These are phyloP conservation scores for Periparus ater DNA, from an alignment of 2,797 vertebrate species.

Conservation along the genomic window DNA sequence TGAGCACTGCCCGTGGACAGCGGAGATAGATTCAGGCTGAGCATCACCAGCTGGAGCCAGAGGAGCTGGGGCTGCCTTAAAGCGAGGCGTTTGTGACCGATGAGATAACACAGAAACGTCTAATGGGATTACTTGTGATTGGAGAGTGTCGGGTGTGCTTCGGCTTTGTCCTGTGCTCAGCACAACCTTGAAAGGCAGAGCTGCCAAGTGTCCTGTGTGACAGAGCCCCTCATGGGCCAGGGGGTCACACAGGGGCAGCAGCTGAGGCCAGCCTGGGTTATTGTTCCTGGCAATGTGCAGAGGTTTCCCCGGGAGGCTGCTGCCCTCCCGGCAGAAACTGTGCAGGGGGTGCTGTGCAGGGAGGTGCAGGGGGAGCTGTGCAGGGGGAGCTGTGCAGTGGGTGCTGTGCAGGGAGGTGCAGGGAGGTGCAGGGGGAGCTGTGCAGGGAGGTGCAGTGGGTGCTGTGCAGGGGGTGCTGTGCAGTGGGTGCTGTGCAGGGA, in stretches of 20 bases:
- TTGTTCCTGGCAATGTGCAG: neutral
- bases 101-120: neutral
- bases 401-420: too few species aligned
- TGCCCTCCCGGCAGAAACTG: neutral
- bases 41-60: neutral
- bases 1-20: neutral
- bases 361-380: too few species aligned
- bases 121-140: neutral
- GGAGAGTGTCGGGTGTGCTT: neutral
- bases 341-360: neutral
- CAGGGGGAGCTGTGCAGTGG: too few species aligned
- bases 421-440: too few species aligned
- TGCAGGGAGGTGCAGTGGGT: too few species aligned
- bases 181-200: neutral
- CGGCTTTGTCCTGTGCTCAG: neutral
- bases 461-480: too few species aligned
- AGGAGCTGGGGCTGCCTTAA: neutral
- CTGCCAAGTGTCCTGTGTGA: neutral
- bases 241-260: neutral
- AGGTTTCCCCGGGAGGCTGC: neutral
- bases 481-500: neutral
- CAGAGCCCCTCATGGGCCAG: neutral
- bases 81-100: accelerated
- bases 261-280: neutral
- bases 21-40: accelerated